Conservation (phyloP, 1,140 invertebrate species). For the Drosophila pectinifera region DNA sequence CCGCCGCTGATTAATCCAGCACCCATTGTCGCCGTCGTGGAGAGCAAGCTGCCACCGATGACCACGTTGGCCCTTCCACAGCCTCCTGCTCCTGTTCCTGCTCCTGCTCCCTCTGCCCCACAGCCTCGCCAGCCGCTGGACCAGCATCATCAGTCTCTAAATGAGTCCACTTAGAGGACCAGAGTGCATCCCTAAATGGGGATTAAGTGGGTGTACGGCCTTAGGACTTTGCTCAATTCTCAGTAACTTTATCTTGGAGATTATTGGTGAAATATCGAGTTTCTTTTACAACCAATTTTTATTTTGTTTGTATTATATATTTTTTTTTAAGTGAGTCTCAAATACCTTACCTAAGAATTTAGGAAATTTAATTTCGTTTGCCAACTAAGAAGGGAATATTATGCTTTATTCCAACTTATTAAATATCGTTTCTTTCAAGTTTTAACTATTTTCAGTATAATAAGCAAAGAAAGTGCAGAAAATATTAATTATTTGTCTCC, state of each 20-base stretch:
- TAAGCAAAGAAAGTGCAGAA: not conserved
- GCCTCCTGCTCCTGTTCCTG: not conserved
- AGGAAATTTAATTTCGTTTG: not conserved
- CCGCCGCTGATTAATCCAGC: constrained; percentile 70
- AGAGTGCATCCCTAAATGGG: constrained; percentile 2
- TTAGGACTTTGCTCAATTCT: not conserved
- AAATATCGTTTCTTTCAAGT: not conserved
- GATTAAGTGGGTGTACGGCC: constrained; percentile 1
- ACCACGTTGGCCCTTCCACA: constrained; percentile 14
- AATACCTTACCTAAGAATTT: not conserved
- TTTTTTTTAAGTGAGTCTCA: not conserved
- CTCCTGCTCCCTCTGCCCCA: constrained; percentile 25
- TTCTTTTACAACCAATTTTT: not conserved
- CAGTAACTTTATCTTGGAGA: not conserved
- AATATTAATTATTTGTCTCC: not conserved
- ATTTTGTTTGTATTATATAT: not conserved
- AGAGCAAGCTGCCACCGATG: constrained; percentile 43
- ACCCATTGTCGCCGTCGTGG: constrained; percentile 70
- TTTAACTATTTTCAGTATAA: not conserved
- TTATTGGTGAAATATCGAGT: not conserved
- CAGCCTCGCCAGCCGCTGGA: constrained; percentile 67
- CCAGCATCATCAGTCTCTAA: constrained; percentile 26
- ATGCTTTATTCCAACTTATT: not conserved
- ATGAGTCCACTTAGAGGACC: constrained; percentile 33
- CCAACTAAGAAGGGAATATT: not conserved